These are phyloP conservation scores for Rhorus exstirpatorius DNA, from an alignment of 2,888 invertebrate genomes.

Conservation along the genomic window DNA sequence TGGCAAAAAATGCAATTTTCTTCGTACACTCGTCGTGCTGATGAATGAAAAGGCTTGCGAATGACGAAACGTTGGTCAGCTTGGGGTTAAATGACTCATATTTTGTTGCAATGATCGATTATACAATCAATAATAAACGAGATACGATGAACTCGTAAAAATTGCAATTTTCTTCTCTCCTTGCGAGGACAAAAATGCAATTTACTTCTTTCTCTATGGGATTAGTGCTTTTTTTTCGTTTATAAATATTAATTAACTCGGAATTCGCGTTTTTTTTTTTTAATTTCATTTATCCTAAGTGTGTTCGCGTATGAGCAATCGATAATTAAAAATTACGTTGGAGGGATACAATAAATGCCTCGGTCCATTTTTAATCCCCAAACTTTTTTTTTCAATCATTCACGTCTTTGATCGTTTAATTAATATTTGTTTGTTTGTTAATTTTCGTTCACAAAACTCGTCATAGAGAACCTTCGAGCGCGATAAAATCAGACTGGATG, in stretches of 20 bases:
- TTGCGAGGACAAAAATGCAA: constrained; percentile 32
- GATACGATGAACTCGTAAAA: constrained; percentile 20
- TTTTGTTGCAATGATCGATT: background rate
- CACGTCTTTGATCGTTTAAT: background rate
- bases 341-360: constrained; percentile 75
- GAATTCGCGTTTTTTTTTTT: constrained; percentile 53
- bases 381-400: constrained; percentile 1
- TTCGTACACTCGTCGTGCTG: no score
- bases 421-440: background rate
- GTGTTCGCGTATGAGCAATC: constrained; percentile 74
- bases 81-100: no score
- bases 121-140: constrained; percentile 19
- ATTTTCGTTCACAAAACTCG: constrained; percentile 31
- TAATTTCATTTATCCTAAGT: constrained; percentile 61
- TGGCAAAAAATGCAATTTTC: no score
- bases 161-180: constrained; percentile 23
- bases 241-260: constrained; percentile 51
- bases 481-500: constrained; percentile 51
- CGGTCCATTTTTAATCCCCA: constrained; percentile 54
- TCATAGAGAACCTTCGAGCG: constrained; percentile 28
- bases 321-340: constrained; percentile 77
- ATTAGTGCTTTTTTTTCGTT: constrained; percentile 51
- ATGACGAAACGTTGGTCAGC: no score
- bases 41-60: no score
- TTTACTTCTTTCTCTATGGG: constrained; percentile 21